These are phyloP conservation scores for Drosophila auraria DNA, from an alignment of 1,140 invertebrate species.

Conservation along the genomic window DNA sequence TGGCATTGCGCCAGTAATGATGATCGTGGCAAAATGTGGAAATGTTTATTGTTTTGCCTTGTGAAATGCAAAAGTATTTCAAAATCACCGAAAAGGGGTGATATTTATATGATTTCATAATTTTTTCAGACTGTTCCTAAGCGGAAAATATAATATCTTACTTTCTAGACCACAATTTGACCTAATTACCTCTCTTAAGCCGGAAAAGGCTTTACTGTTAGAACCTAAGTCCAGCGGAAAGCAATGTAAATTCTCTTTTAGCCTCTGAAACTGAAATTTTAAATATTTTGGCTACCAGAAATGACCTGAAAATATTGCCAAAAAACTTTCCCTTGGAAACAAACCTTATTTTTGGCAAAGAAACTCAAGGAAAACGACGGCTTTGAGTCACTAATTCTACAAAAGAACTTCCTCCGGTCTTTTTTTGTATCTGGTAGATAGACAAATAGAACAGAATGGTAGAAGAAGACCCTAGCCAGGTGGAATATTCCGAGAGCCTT, in stretches of 20 bases:
- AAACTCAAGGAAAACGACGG: not conserved
- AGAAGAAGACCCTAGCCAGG: constrained; percentile 2
- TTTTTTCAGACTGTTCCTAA: not conserved
- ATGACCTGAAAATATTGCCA: not conserved
- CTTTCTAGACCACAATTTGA: not conserved
- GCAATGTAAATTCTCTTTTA: constrained; percentile 24
- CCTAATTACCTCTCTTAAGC: not conserved
- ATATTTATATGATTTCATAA: not conserved
- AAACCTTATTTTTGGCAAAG: not conserved
- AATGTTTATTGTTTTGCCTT: constrained; percentile 1
- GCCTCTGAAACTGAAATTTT: constrained; percentile 28
- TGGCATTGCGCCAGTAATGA: constrained; percentile 34
- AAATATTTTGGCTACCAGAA: constrained; percentile 4
- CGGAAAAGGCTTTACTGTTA: not conserved
- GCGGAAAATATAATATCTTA: constrained; percentile 4
- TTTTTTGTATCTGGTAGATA: constrained; percentile 27
- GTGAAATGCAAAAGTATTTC: not conserved
- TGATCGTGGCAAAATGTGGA: not conserved
- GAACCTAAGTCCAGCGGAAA: constrained; percentile 6
- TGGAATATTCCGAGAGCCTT: constrained; percentile 47
- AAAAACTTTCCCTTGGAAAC: constrained; percentile 20
- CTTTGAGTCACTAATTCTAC: constrained; percentile 9
- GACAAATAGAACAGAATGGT: constrained; percentile 9
- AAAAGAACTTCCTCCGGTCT: constrained; percentile 16
- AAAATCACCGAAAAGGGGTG: not conserved